Base-by-base conservation (phyloP, 1,140 invertebrate genomes). In the Stegodyphus dumicola region DNA sequence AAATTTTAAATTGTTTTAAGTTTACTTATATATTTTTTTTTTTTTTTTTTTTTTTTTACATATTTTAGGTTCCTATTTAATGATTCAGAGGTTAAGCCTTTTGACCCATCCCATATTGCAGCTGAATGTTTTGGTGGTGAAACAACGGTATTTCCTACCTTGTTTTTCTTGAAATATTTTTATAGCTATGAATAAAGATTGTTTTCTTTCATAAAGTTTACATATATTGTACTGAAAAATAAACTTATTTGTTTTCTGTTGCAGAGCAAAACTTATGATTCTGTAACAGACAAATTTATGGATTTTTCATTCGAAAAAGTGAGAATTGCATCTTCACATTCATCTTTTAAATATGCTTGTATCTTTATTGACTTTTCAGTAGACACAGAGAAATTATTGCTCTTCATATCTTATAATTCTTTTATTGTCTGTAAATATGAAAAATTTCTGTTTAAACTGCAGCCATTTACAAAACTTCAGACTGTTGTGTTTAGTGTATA, bases 111-210 rank as follows among this genome's bases (percentile, higher is more conserved):
- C 88, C 96, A 98, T 90, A 95, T 99, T 79, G 96, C 96, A 0
- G 93, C 95, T 0, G 97, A 98, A 90, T 98, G 97, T 91, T 99
- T 98, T 91, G 97, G 97, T 2, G 97, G 97, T 7, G 97, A 98
- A 92, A 97, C 98, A 95, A 98, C 96, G 5, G 94, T 95, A 90
- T 92, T 91, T 87, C 9, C 84, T 81, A 83, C 15, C 56, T 60
- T 60, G 56, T 2, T 60, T 1, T 60, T 1, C 56, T 60, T 60
- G 1, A 60, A 10, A 60, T 60, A 15, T 60, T 15, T 60, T 60
- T 60, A 60, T 9, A 60, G 3, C 33, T 33, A 60, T 60, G 56
- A 60, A 60, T 10, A 2, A 9, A 60, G 56, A 60, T 60, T 60
- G 1, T 60, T 10, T 60, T 33, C 33, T 3, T 33, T 33, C 33